Evolutionary conservation across 2,888 invertebrate species (phyloP).

Genomic region (Cenopis cana): DNA sequence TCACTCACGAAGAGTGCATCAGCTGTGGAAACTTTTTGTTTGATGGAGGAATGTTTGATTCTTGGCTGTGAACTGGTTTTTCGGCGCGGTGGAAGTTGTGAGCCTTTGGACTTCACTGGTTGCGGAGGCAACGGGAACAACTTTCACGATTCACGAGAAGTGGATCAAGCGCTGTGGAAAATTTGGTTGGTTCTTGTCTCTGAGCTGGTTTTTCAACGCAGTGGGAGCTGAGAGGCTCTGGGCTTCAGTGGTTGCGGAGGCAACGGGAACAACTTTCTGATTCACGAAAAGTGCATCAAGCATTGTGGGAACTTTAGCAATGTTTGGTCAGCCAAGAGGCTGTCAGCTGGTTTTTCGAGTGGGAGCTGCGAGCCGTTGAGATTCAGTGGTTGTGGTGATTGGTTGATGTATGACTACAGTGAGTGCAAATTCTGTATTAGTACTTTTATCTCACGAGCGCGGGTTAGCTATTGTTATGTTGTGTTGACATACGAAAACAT

Average conservation of each 20-base stretch:
- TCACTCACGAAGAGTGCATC: not conserved
- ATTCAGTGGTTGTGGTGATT: constrained; percentile 84
- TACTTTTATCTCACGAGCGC: too few relatives aligned
- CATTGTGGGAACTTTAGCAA: too few relatives aligned
- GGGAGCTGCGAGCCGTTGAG: not conserved
- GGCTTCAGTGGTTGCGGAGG: too few relatives aligned
- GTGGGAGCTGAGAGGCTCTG: too few relatives aligned
- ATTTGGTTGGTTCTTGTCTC: not conserved
- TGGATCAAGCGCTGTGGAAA: constrained; percentile 84
- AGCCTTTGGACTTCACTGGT: constrained; percentile 65
- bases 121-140: constrained; percentile 92
- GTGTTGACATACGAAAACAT: too few relatives aligned
- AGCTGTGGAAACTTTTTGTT: not conserved
- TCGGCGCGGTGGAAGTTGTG: not conserved
- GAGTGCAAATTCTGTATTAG: too few relatives aligned
- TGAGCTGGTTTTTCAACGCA: too few relatives aligned
- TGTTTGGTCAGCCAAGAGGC: too few relatives aligned
- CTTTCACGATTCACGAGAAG: constrained; percentile 88
- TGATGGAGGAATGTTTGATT: not conserved
- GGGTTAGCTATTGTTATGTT: too few relatives aligned
- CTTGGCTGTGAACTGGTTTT: not conserved
- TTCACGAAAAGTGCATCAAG: not conserved
- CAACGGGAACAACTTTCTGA: too few relatives aligned
- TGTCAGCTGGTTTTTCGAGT: not conserved
- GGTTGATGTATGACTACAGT: too few relatives aligned